Evolutionary conservation across 2,797 vertebrate species (phyloP), one percentile per base, ranked within the genome.

Genomic region (Chromobotia macracanthus): DNA sequence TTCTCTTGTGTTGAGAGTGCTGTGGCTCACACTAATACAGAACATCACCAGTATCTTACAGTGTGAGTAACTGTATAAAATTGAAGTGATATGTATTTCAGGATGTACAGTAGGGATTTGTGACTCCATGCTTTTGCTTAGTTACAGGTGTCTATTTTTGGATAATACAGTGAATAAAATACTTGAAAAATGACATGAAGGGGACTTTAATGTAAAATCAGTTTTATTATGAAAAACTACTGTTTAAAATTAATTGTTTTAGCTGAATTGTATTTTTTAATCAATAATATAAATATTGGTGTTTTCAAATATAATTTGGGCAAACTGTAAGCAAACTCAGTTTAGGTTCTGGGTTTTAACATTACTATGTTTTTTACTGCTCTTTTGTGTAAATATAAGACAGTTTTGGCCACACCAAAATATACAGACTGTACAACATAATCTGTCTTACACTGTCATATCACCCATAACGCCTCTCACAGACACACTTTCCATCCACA

Each of bases 1-100:
- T n/a, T n/a, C n/a, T n/a, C n/a, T n/a, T n/a, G n/a, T 90, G 87
- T 60, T 73, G 31, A 90, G 87, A 84, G 82, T 83, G 25, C 15
- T 61, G 60, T 73, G 48, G 25, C 41, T 35, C 48, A 7, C 15
- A 6, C 25, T 60, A 5, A 60, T 4, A n/a, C n/a, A n/a, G n/a
- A n/a, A n/a, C n/a, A 51, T 18, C 41, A 44, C 41, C 11, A 56
- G 0, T 1, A 56, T 23, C n/a, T 21, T 23, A 21, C 3, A n/a
- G n/a, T n/a, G n/a, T n/a, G n/a, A n/a, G 28, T 28, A 2, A 28
- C 28, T 28, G 28, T 28, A 28, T 28, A 28, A 28, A 28, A 28
- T 28, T 1, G 28, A 2, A 28, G 28, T 2, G 28, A 23, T 23
- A 1, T 13, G 1, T 23, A 23, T 3, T 58, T 58, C 23, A 58